These are phyloP conservation scores for Taenioides sp. DNA, from an alignment of 2,797 vertebrate genomes.

Conservation along the genomic window DNA sequence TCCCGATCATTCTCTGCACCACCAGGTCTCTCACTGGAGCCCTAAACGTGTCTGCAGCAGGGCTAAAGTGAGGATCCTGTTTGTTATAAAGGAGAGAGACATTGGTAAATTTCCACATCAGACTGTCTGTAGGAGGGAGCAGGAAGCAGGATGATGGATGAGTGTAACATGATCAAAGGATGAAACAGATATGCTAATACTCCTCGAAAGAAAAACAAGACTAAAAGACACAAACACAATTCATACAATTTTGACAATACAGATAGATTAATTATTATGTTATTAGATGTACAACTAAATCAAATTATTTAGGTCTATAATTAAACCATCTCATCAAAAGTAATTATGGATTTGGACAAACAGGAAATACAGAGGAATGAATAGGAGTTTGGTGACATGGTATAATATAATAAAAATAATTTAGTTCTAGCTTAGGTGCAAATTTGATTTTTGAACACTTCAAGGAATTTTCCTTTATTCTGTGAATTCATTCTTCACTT, in stretches of 20 bases:
- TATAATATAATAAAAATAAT: too few species aligned
- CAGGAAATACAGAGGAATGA: too few species aligned
- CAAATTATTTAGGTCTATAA: background rate
- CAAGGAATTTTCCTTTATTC: too few species aligned
- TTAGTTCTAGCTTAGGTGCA: background rate
- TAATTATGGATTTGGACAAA: too few species aligned
- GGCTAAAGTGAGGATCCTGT: slow-evolving; percentile 31
- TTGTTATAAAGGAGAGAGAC: slow-evolving; percentile 32
- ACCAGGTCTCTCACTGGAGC: slow-evolving; percentile 49
- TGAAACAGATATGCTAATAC: slow-evolving; percentile 25
- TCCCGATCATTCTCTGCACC: slow-evolving; percentile 42
- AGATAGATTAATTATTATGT: background rate
- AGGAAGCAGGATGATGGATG: background rate
- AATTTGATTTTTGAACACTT: too few species aligned
- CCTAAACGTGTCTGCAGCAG: slow-evolving; percentile 49
- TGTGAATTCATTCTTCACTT: too few species aligned
- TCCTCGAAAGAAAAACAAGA: slow-evolving; percentile 11
- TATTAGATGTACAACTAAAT: background rate
- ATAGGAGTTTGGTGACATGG: too few species aligned
- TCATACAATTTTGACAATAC: background rate
- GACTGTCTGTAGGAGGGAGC: slow-evolving; percentile 32
- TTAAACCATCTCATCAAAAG: too few species aligned
- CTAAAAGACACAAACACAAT: slow-evolving; percentile 11
- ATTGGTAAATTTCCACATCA: slow-evolving; percentile 50
- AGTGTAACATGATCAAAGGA: slow-evolving; percentile 20